phyloP scores from a whole-genome alignment of 2,113 vertebrate genomes.

The Python bivittatus region DNA sequence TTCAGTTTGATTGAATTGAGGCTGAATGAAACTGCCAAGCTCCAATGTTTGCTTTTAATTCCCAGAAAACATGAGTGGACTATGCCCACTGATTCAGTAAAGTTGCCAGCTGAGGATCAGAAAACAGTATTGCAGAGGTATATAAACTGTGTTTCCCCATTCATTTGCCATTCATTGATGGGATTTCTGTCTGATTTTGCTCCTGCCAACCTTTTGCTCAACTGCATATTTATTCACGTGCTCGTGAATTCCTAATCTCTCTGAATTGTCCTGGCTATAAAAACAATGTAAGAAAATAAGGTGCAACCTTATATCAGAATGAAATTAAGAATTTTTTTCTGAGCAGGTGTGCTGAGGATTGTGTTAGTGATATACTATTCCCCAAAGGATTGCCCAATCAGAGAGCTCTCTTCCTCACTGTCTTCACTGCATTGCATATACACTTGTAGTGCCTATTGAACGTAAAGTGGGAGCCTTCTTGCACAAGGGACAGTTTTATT shows the following conservation, averaged over 20 bases:
- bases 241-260: too few species aligned
- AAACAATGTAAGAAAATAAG: not conserved
- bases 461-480: not conserved
- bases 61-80: not conserved
- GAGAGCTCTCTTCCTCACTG: not conserved
- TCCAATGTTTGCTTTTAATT: not conserved
- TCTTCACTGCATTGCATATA: not conserved
- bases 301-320: not conserved
- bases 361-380: not conserved
- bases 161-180: not conserved
- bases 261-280: not conserved
- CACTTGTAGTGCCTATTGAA: not conserved
- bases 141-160: not conserved
- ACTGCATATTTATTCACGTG: not conserved
- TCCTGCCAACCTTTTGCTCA: not conserved
- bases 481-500: not conserved
- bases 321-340: not conserved
- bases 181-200: not conserved
- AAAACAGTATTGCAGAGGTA: not conserved
- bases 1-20: not conserved
- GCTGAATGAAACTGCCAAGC: not conserved
- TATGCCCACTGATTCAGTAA: not conserved
- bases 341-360: not conserved
- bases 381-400: not conserved
- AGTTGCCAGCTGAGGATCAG: not conserved